These are phyloP conservation scores for Drosophila yooni DNA, from an alignment of 2,888 invertebrate species.

Conservation along the genomic window DNA sequence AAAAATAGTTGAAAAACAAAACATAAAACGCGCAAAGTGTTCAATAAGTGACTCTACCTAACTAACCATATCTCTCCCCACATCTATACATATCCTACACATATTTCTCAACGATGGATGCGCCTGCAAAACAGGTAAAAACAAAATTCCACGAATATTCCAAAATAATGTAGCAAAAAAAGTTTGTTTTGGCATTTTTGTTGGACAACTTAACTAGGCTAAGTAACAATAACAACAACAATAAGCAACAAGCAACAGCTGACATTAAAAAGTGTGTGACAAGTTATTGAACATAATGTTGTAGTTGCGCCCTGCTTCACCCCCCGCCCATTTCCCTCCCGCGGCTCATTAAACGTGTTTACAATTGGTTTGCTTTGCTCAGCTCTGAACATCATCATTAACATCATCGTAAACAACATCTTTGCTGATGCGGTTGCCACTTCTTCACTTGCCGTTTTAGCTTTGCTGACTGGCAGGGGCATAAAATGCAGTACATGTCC, in stretches of 20 bases:
- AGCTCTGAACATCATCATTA: slow-evolving; percentile 36
- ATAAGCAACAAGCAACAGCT: slow-evolving; percentile 16
- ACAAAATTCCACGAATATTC: slow-evolving; percentile 42
- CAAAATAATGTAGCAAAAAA: slow-evolving; percentile 57
- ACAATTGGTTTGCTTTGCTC: slow-evolving; percentile 60
- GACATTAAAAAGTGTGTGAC: slow-evolving; percentile 65
- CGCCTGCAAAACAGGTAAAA: slow-evolving; percentile 77
- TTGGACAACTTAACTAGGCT: slow-evolving; percentile 71
- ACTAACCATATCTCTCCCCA: slow-evolving; percentile 11
- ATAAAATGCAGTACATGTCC: not conserved
- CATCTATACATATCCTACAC: slow-evolving; percentile 12
- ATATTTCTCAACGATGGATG: slow-evolving; percentile 71
- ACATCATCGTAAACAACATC: slow-evolving; percentile 8
- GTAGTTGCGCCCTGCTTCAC: slow-evolving; percentile 50
- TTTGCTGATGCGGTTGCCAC: slow-evolving; percentile 3
- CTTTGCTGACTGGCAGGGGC: not conserved
- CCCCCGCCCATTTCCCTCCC: slow-evolving; percentile 28
- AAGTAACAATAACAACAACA: slow-evolving; percentile 59
- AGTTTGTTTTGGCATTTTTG: slow-evolving; percentile 31
- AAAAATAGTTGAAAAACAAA: not conserved
- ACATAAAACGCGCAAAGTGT: slow-evolving; percentile 40
- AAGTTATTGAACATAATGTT: slow-evolving; percentile 65
- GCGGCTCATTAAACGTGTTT: slow-evolving; percentile 66
- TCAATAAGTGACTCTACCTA: slow-evolving; percentile 35
- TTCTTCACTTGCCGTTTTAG: slow-evolving; percentile 19